A percentile compares a stretch with the other conserved stretches of the same genome.
These are phyloP conservation scores for Phoxinus dragarum DNA, from an alignment of 2,797 vertebrate genomes.

Conservation along the genomic window DNA sequence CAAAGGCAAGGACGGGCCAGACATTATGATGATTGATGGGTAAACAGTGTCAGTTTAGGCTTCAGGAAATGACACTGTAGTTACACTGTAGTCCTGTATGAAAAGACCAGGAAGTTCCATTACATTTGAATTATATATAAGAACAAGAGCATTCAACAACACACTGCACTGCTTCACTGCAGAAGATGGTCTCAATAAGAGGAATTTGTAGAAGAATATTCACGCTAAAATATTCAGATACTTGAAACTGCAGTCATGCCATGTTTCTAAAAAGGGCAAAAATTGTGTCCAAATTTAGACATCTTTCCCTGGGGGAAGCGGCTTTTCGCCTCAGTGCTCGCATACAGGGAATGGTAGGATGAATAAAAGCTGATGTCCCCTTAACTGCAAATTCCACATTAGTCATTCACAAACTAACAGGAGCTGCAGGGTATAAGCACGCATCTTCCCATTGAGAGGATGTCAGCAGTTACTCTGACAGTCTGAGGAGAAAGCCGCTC, in stretches of 20 bases:
- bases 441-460: neutral
- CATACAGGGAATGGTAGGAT: conserved; percentile 21
- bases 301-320: conserved; percentile 7
- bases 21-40: conserved; percentile 13
- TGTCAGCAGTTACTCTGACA: conserved; percentile 18
- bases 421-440: conserved; percentile 20
- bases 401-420: conserved; percentile 55
- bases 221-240: neutral
- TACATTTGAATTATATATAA: neutral
- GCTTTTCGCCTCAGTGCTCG: conserved; percentile 36
- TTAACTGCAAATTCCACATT: conserved; percentile 43
- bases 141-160: neutral
- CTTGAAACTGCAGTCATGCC: conserved; percentile 1
- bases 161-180: neutral
- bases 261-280: conserved; percentile 16
- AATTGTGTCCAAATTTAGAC: conserved; percentile 36
- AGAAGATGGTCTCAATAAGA: neutral
- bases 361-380: conserved; percentile 38
- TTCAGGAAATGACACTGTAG: neutral
- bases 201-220: neutral
- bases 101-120: neutral
- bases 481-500: neutral
- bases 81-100: neutral
- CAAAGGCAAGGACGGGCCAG: neutral
- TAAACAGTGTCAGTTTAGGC: conserved; percentile 5